A percentile compares a stretch with the other conserved stretches of the same genome.
phyloP scores from a whole-genome alignment of 1,140 invertebrate genomes.

The Periplaneta americana region DNA sequence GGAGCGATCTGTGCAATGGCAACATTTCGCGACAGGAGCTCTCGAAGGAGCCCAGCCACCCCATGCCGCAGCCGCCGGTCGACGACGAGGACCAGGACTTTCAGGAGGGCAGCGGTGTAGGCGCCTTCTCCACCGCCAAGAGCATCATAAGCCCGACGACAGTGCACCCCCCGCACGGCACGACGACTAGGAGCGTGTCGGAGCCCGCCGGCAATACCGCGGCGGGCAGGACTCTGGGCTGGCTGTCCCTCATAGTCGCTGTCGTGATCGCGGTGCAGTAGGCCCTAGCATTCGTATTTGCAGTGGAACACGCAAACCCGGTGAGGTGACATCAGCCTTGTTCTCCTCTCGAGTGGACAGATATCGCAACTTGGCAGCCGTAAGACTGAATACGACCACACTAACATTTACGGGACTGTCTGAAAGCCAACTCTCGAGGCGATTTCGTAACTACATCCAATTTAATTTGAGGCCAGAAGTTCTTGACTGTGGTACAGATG shows the following conservation, averaged over 20 bases:
- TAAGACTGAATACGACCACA: too few relatives aligned
- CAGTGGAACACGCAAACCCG: background rate
- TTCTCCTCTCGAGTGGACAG: too few relatives aligned
- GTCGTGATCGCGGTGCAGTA: background rate
- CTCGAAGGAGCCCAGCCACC: background rate
- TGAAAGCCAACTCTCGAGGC: too few relatives aligned
- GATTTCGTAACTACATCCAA: too few relatives aligned
- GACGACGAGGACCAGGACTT: background rate
- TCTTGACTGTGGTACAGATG: too few relatives aligned
- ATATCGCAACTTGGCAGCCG: too few relatives aligned
- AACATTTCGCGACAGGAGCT: slow-evolving; percentile 14
- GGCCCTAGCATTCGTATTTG: background rate
- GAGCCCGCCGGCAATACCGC: background rate
- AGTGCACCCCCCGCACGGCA: background rate
- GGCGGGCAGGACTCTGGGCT: background rate
- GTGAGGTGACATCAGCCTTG: background rate
- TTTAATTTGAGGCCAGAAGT: too few relatives aligned
- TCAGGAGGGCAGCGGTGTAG: background rate
- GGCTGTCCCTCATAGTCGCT: background rate
- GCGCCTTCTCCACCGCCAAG: background rate
- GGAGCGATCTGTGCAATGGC: slow-evolving; percentile 43
- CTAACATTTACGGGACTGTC: too few relatives aligned
- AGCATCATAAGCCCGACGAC: background rate
- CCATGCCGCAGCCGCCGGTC: background rate
- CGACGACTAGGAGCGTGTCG: background rate